Base-by-base conservation (phyloP, 2,113 vertebrate species). In the Oreocharis arfaki region DNA sequence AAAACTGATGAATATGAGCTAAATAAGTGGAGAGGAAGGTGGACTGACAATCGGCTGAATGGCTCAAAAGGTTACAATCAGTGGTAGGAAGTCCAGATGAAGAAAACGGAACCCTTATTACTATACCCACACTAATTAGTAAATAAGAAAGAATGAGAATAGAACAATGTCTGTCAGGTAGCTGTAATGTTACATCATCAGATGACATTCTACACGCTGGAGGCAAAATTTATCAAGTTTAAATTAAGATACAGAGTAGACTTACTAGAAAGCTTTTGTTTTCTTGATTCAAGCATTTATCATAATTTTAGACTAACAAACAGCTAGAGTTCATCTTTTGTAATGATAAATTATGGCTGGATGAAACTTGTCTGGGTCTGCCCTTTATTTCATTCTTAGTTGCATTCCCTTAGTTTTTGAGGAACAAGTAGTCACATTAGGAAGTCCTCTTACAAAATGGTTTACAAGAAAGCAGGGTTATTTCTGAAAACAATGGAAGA, bases 261-360 rank as follows among this genome's bases (percentile, higher is more conserved):
- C 74, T 97, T 96, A 92, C 93, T 96, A 95, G 93, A 96, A 96
- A 96, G 88, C 50, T 90, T 94, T 89, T 89, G 68, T 94, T 95
- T 87, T 64, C 64, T 81, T 79, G 37, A 90, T 92, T 64, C 73
- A 87, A 77, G 47, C 60, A 90, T 92, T 96, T 89, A 95, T 93
- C 68, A 89, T 78, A 47, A 88, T 93, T 92, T 96, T 88, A 94
- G 79, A 68, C 20, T 68, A 96, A 78, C 60, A 94, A 96, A 78
- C 60, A 94, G 88, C 60, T 90, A 89, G 60, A 93, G 73, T 84
- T 95, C 79, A 92, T 93, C 71, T 78, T 96, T 86, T 84, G 73
- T 65, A 87, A 93, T 81, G 69, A 92, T 87, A 93, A 97, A 96
- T 95, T 87, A 96, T 89, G 77, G 9, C 26, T 92, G 65, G 71